phyloP scores from a whole-genome alignment of 2,113 vertebrate species.

The Aptenodytes patagonicus region DNA sequence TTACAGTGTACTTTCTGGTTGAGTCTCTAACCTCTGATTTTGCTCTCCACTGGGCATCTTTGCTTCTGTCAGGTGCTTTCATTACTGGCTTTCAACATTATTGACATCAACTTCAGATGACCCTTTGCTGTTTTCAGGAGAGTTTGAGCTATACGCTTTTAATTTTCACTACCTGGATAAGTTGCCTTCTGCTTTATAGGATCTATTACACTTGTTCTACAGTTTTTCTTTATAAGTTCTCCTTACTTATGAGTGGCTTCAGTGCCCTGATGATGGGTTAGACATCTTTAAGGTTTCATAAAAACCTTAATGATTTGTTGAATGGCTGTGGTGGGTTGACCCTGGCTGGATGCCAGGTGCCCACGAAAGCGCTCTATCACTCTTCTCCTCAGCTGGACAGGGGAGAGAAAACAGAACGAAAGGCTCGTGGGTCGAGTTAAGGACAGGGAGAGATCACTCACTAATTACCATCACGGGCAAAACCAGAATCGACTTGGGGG shows the following conservation, averaged over 20 bases:
- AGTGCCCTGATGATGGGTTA: background rate
- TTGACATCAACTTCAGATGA: background rate
- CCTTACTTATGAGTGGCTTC: background rate
- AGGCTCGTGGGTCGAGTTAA: background rate
- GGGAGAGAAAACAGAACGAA: background rate
- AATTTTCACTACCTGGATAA: background rate
- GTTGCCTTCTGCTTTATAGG: background rate
- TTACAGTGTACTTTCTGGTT: background rate
- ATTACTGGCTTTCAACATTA: background rate
- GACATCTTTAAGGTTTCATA: background rate
- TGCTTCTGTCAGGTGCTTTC: background rate
- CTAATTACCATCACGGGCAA: accelerated
- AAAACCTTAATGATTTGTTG: background rate
- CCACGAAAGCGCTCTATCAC: background rate
- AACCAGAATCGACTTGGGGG: background rate
- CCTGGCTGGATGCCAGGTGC: background rate
- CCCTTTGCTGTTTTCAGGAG: background rate
- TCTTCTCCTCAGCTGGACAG: background rate
- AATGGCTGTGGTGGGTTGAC: background rate
- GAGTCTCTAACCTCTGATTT: background rate
- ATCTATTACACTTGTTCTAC: background rate
- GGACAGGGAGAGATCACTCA: background rate
- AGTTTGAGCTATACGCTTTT: background rate
- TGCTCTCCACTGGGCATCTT: background rate
- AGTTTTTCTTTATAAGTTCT: background rate